Evolutionary conservation across 2,797 vertebrate species (phyloP).

Genomic region (Sus cebifrons): DNA sequence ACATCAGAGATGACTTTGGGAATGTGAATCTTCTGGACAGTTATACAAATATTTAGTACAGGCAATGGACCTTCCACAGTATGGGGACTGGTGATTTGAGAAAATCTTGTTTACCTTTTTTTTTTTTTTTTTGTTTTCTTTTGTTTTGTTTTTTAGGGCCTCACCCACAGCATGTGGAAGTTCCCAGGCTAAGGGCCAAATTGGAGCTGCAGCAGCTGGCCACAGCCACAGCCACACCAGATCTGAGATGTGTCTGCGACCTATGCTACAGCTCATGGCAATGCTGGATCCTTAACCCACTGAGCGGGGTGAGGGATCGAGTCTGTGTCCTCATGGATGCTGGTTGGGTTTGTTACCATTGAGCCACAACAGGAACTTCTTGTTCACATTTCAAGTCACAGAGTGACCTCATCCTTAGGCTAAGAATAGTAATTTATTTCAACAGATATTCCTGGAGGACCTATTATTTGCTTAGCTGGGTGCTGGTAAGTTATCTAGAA

Average conservation of each 20-base stretch:
- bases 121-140: no score
- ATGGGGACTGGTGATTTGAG: not conserved
- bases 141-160: no score
- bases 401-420: not conserved
- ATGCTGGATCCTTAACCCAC: no score
- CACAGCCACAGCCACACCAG: no score
- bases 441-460: slow-evolving; percentile 20
- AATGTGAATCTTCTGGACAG: not conserved
- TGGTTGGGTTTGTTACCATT: no score
- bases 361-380: not conserved
- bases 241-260: no score
- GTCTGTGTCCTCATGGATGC: no score
- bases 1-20: not conserved
- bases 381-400: not conserved
- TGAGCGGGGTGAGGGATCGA: no score
- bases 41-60: slow-evolving; percentile 32
- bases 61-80: not conserved
- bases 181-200: no score
- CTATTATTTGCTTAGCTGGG: slow-evolving; percentile 16
- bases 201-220: no score
- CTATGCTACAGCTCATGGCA: no score
- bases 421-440: slow-evolving; percentile 59
- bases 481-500: slow-evolving; percentile 34
- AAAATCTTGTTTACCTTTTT: slow-evolving; percentile 48
- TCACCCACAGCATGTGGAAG: no score